Evolutionary conservation across 2,113 vertebrate genomes (phyloP), one percentile per base, ranked within the genome.

Genomic region (Malurus elegans): DNA sequence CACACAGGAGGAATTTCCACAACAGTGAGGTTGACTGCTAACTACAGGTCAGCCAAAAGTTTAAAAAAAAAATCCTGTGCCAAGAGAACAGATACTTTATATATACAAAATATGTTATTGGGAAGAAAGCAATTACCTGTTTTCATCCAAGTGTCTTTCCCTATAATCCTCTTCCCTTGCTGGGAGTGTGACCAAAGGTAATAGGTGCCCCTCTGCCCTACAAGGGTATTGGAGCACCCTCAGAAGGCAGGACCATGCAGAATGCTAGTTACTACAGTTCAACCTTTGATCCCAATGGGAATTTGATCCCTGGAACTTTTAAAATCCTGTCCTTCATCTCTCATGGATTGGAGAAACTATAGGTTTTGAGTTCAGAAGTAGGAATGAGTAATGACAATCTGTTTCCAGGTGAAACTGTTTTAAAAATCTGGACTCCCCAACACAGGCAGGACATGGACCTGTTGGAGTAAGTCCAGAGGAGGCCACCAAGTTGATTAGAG

Each of bases 181-280:
- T 44, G 26, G 9, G 16, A 57, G 32, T 48, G 47, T 1, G 0
- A 25, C 12, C 2, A 1, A 70, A 47, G 12, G 24, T n/a, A 60
- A 1, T n/a, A 53, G 48, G n/a, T 15, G 3, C 18, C 23, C 20
- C 16, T 64, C 32, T 34, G 32, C 32, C 38, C 34, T 60, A 2
- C 8, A 6, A 32, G 1, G 5, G 44, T 0, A 0, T 32, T 48
- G 23, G 31, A 24, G 67, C 17, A 16, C 10, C 6, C 17, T 62
- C 44, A 58, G 44, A 45, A 71, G 36, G 48, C 66, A 88, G n/a
- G 7, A 44, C 17, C 12, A 19, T 14, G 26, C 44, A 85, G 21
- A 31, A 23, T 36, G 50, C 40, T 81, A 11, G 32, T 66, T 66
- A 45, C 18, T 34, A n/a, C 12, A 20, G 36, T 56, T 79, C 74